These are phyloP conservation scores for Parambassis ranga DNA, from an alignment of 2,797 vertebrate genomes.

Conservation along the genomic window DNA sequence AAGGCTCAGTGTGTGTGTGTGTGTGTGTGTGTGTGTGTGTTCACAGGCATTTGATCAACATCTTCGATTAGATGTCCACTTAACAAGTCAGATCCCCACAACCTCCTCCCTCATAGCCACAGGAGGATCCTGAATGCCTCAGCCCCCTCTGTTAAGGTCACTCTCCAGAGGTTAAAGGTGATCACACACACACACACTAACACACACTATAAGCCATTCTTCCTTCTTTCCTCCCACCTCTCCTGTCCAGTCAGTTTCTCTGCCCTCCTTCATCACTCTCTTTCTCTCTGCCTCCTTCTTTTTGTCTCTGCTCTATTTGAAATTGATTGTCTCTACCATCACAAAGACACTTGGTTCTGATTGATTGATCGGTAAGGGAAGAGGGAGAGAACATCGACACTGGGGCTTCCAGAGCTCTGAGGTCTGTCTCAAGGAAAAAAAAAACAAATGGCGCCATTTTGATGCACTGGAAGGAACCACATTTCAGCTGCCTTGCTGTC, in stretches of 20 bases:
- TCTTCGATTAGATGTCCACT: constrained; percentile 75
- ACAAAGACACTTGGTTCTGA: constrained; percentile 89
- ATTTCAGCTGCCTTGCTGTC: constrained; percentile 35
- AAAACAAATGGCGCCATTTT: constrained; percentile 64
- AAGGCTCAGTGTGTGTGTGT: constrained; percentile 37
- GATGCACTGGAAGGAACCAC: constrained; percentile 44
- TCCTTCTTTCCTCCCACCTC: constrained; percentile 48
- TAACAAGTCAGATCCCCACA: constrained; percentile 64
- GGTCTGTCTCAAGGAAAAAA: constrained; percentile 46
- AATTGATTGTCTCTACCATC: constrained; percentile 89
- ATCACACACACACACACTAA: constrained; percentile 21
- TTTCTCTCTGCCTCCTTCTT: constrained; percentile 47
- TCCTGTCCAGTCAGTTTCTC: constrained; percentile 59
- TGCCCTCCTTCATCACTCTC: constrained; percentile 62
- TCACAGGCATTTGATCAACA: constrained; percentile 66
- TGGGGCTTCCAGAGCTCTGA: constrained; percentile 59
- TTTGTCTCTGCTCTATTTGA: constrained; percentile 78
- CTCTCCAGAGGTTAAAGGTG: constrained; percentile 63
- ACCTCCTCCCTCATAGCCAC: constrained; percentile 3
- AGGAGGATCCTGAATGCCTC: constrained; percentile 36
- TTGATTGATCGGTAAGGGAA: constrained; percentile 82
- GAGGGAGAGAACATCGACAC: constrained; percentile 77
- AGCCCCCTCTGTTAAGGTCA: constrained; percentile 64
- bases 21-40: neutral
- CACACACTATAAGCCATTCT: constrained; percentile 43